Conservation (phyloP, 2,888 invertebrate species). For the Drosophila sordidapex region DNA sequence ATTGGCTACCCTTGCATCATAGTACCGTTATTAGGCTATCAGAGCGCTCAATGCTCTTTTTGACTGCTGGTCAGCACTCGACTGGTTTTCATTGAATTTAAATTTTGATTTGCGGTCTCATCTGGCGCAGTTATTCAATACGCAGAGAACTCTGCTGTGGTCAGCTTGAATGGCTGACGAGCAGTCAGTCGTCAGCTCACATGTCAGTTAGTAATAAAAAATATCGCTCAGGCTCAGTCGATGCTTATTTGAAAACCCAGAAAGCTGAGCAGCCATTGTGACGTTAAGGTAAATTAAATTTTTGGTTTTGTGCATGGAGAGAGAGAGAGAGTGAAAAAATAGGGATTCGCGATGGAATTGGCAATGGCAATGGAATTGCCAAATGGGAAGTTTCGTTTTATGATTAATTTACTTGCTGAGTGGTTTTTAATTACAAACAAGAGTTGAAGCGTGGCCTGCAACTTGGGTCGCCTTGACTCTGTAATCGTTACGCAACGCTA, state of each 20-base stretch:
- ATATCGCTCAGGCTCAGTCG: conserved; percentile 6
- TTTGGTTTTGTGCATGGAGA: conserved; percentile 21
- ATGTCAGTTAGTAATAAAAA: conserved; percentile 64
- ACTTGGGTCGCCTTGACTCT: conserved; percentile 33
- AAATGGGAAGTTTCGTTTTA: conserved; percentile 65
- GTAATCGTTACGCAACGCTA: conserved; percentile 78
- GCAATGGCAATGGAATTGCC: conserved; percentile 29
- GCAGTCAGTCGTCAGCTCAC: conserved; percentile 28
- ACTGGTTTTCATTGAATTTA: conserved; percentile 66
- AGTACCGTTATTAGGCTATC: conserved; percentile 26
- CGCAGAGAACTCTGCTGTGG: conserved; percentile 25
- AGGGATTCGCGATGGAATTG: conserved; percentile 11
- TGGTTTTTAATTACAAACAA: conserved; percentile 80
- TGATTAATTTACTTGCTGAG: conserved; percentile 80
- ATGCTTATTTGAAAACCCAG: conserved; percentile 40
- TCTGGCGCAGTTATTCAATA: conserved; percentile 42
- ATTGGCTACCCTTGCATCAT: conserved; percentile 22
- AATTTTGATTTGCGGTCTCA: conserved; percentile 66
- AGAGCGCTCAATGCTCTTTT: conserved; percentile 6
- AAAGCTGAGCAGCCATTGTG: conserved; percentile 18
- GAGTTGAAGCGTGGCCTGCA: conserved; percentile 63
- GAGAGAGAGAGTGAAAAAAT: conserved; percentile 13
- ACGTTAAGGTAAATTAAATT: conserved; percentile 56
- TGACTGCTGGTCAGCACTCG: conserved; percentile 39
- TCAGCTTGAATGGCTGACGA: conserved; percentile 15